Percentiles rank a stretch among this genome's conserved stretches.
These are phyloP conservation scores for Edolisoma coerulescens DNA, from an alignment of 2,113 vertebrate genomes.

Conservation along the genomic window DNA sequence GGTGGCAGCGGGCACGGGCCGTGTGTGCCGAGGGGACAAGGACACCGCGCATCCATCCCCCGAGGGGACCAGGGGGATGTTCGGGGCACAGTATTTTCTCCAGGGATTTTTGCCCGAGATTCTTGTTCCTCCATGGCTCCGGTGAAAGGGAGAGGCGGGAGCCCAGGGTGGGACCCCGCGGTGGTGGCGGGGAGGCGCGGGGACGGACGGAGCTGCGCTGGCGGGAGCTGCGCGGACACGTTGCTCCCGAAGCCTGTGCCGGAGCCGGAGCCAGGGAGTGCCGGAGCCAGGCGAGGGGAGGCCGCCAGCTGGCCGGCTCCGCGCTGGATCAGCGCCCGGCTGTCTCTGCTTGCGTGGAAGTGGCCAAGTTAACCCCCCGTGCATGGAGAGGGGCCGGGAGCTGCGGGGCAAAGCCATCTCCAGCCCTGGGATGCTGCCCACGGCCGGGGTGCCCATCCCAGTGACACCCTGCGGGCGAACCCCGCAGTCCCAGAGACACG, in stretches of 20 bases:
- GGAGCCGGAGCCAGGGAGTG: not conserved
- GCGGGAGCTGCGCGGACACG: not conserved
- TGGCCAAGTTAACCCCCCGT: not conserved
- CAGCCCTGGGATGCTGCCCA: not conserved
- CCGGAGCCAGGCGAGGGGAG: not conserved
- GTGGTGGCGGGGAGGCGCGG: fast-evolving
- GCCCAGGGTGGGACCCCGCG: fast-evolving
- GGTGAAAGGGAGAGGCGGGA: fast-evolving
- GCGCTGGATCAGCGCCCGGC: not conserved
- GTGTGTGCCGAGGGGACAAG: not conserved
- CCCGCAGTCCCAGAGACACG: fast-evolving
- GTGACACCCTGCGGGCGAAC: fast-evolving
- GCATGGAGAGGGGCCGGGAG: not conserved
- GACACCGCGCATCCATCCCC: fast-evolving
- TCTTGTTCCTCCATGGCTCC: fast-evolving
- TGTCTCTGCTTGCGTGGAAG: not conserved
- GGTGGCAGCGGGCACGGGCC: fast-evolving
- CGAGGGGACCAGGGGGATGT: fast-evolving
- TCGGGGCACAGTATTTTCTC: fast-evolving
- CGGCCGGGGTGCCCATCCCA: fast-evolving
- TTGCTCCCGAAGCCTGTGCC: not conserved
- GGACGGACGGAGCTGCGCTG: not conserved
- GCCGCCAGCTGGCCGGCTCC: conserved; percentile 28
- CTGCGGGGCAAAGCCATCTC: fast-evolving
- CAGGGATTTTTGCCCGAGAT: fast-evolving